phyloP scores from a whole-genome alignment of 1,140 invertebrate species.

The Rhopalosiphum maidis region DNA sequence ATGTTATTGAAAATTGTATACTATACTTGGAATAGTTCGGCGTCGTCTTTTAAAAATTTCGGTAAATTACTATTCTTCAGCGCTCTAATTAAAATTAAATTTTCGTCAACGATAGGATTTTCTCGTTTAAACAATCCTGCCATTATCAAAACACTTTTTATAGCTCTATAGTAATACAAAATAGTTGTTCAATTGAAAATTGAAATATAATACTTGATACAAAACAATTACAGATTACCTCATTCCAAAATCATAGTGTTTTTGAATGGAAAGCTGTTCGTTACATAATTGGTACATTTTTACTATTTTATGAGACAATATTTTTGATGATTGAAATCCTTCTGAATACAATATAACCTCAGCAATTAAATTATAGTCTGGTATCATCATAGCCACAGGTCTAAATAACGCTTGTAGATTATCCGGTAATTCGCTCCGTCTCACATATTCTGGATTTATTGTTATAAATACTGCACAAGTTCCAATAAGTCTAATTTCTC shows the following conservation, averaged over 20 bases:
- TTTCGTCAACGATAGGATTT: conserved; percentile 81
- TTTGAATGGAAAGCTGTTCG: conserved; percentile 90
- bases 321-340: conserved; percentile 89
- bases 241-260: conserved; percentile 95
- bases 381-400: conserved; percentile 92
- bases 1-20: neutral
- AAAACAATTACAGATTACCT: conserved; percentile 59
- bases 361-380: conserved; percentile 89
- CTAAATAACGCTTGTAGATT: conserved; percentile 86
- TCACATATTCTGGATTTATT: conserved; percentile 88
- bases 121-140: conserved; percentile 85
- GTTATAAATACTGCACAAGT: conserved; percentile 91
- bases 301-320: conserved; percentile 88
- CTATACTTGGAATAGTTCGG: conserved; percentile 72
- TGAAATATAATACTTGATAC: neutral
- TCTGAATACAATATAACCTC: conserved; percentile 92
- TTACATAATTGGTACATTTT: conserved; percentile 91
- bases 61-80: conserved; percentile 90
- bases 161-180: conserved; percentile 63
- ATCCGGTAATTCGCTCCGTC: conserved; percentile 81
- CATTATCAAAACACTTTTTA: conserved; percentile 78
- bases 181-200: neutral
- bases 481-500: conserved; percentile 83
- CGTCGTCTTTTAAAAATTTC: conserved; percentile 88
- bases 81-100: conserved; percentile 80